Conservation (phyloP, 2,113 vertebrate genomes). For the Reinhardtius hippoglossoides region DNA sequence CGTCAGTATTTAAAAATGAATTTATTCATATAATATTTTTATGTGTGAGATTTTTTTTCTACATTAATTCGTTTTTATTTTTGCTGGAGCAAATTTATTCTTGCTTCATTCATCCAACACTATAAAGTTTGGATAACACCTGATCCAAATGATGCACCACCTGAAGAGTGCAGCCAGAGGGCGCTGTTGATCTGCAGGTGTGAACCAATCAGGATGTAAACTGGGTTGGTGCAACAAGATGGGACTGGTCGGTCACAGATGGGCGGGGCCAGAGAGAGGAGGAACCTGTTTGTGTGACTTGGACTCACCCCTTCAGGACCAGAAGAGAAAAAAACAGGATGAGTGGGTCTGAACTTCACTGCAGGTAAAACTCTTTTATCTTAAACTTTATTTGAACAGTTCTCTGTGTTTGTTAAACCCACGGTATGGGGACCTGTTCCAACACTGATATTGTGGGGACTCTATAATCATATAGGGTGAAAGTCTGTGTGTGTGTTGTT, state of each 20-base stretch:
- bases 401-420: background rate
- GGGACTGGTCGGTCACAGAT: constrained; percentile 45
- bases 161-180: constrained; percentile 9
- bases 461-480: background rate
- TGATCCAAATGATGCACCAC: constrained; percentile 3
- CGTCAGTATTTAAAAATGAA: too few relatives aligned
- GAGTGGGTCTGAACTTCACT: constrained; percentile 25
- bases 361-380: constrained; percentile 37
- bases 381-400: background rate
- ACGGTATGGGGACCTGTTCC: background rate
- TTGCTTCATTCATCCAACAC: too few relatives aligned
- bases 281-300: constrained; percentile 59
- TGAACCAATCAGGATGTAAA: constrained; percentile 29
- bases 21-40: too few relatives aligned
- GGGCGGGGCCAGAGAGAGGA: constrained; percentile 32
- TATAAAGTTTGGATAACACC: too few relatives aligned
- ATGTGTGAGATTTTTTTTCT: too few relatives aligned
- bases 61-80: too few relatives aligned
- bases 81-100: too few relatives aligned
- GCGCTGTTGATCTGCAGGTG: background rate
- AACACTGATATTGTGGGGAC: too few relatives aligned
- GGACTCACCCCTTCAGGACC: constrained; percentile 46
- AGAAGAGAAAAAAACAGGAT: constrained; percentile 45
- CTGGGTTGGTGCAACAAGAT: constrained; percentile 14
- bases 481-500: background rate